A percentile compares a stretch with the other conserved stretches of the same genome.
Evolutionary conservation across 1,140 invertebrate species (phyloP).

Genomic region (Ceratosolen fusciceps): DNA sequence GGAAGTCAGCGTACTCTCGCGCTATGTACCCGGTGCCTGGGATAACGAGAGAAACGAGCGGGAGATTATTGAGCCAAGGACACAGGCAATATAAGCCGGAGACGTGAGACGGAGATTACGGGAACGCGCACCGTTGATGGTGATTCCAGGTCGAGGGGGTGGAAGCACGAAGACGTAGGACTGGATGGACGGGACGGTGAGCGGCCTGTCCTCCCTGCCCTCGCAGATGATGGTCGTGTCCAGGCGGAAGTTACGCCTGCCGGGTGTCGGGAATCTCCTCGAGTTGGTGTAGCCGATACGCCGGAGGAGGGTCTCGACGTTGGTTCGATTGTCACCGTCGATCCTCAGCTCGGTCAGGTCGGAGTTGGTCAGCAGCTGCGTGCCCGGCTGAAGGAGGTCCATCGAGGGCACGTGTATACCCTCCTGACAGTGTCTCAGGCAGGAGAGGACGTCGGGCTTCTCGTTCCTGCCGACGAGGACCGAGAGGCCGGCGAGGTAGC

Average conservation of each 20-base stretch:
- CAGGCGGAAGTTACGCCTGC: conserved; percentile 88
- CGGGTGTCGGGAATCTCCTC: conserved; percentile 92
- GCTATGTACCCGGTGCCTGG: conserved; percentile 81
- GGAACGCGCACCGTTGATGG: conserved; percentile 77
- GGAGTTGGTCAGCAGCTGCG: conserved; percentile 79
- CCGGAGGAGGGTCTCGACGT: conserved; percentile 88
- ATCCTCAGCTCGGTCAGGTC: conserved; percentile 93
- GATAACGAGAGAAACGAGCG: background rate
- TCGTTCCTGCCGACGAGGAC: conserved; percentile 86
- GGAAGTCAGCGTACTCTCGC: conserved; percentile 88
- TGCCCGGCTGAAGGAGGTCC: conserved; percentile 82
- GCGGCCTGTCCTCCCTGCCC: conserved; percentile 61
- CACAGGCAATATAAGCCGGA: background rate
- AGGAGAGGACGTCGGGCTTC: conserved; percentile 84
- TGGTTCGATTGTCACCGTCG: conserved; percentile 89
- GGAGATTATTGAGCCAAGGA: background rate
- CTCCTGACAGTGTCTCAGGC: conserved; percentile 89
- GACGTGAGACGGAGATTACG: background rate
- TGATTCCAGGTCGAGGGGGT: conserved; percentile 86
- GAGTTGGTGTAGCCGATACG: conserved; percentile 93
- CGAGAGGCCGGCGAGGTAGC: conserved; percentile 89
- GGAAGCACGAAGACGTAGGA: conserved; percentile 90
- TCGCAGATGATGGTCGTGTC: conserved; percentile 82
- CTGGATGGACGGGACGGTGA: conserved; percentile 79
- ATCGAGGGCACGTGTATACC: conserved; percentile 83